phyloP scores from a whole-genome alignment of 2,888 invertebrate species.

The Dione vanillae region DNA sequence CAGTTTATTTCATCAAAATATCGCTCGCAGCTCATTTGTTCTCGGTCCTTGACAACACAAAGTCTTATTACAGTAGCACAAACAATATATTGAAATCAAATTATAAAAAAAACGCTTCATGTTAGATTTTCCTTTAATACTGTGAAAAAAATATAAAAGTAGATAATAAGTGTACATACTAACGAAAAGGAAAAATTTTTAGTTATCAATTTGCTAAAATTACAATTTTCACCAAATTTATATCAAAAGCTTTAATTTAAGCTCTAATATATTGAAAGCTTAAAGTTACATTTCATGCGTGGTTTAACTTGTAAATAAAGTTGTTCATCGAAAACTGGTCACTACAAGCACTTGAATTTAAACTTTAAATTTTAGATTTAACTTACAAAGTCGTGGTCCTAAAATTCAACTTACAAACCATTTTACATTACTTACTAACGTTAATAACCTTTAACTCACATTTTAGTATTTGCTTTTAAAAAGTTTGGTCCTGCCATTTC shows the following conservation, averaged over 20 bases:
- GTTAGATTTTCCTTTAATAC: no score
- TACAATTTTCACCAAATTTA: conserved; percentile 1
- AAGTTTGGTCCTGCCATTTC: no score
- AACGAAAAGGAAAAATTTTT: no score
- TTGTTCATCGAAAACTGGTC: conserved; percentile 24
- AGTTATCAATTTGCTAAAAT: not conserved
- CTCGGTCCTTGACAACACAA: not conserved
- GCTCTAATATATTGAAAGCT: conserved; percentile 20
- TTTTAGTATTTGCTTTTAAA: no score
- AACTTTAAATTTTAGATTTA: conserved; percentile 24
- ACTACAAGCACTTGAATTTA: conserved; percentile 23
- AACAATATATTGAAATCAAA: not conserved
- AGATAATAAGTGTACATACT: no score
- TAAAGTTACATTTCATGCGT: conserved; percentile 29
- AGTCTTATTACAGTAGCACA: not conserved
- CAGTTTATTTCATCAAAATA: conserved; percentile 1
- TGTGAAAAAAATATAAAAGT: no score
- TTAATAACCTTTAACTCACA: no score
- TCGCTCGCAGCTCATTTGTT: not conserved
- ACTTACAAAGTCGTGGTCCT: conserved; percentile 13
- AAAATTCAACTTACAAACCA: no score
- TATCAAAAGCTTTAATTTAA: conserved; percentile 6
- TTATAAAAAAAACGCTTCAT: not conserved
- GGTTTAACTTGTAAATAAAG: conserved; percentile 28
- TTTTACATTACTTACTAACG: no score